Evolutionary conservation across 2,888 invertebrate species (phyloP).

Genomic region (Cactoblastis cactorum): DNA sequence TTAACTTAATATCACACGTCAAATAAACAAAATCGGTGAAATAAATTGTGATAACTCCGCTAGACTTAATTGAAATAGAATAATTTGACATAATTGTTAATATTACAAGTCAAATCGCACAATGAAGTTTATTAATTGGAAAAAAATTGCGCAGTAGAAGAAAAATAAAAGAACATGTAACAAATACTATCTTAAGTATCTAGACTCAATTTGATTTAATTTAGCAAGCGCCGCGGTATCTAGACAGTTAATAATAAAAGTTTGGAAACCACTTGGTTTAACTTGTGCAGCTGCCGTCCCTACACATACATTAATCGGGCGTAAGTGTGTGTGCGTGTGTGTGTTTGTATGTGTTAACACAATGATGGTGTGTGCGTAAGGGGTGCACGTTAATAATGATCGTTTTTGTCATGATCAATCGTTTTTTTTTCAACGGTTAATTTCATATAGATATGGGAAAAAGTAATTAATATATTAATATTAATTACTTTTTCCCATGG

Average conservation of each 20-base stretch:
- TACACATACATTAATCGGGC: slow-evolving; percentile 36
- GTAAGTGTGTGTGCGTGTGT: slow-evolving; percentile 30
- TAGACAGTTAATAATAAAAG: slow-evolving; percentile 45
- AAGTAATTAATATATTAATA: slow-evolving; percentile 11
- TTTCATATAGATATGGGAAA: slow-evolving; percentile 2
- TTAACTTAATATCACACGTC: not conserved
- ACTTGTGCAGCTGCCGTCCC: slow-evolving; percentile 73
- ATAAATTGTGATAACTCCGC: slow-evolving; percentile 1
- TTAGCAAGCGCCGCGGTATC: slow-evolving; percentile 19
- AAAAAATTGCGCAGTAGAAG: not conserved
- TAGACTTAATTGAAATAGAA: not conserved
- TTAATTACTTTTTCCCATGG: no score
- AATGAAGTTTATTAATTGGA: not conserved
- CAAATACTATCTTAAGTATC: slow-evolving; percentile 18
- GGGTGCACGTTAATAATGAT: slow-evolving; percentile 14
- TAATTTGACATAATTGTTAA: not conserved
- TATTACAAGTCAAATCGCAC: not conserved
- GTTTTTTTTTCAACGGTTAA: slow-evolving; percentile 7
- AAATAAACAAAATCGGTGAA: not conserved
- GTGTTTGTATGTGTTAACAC: slow-evolving; percentile 27
- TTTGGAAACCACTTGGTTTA: slow-evolving; percentile 62
- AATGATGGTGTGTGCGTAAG: slow-evolving; percentile 25
- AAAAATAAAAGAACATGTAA: not conserved
- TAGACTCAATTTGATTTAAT: slow-evolving; percentile 23
- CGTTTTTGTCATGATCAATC: slow-evolving; percentile 13